Evolutionary conservation across 2,888 invertebrate species (phyloP).

Genomic region (Eugnorisma glareosa): DNA sequence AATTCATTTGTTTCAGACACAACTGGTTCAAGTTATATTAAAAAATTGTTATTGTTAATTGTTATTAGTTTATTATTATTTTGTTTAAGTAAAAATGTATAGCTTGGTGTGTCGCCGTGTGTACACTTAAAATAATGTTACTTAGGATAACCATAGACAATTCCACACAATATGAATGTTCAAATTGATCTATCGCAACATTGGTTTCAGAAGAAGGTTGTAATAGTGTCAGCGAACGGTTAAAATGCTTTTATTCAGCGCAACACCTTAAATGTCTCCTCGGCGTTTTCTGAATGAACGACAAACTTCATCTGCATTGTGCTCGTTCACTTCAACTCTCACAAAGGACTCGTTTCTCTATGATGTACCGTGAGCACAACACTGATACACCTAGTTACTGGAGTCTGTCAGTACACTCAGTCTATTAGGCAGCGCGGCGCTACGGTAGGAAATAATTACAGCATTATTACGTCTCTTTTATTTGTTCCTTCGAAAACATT

Average conservation of each 20-base stretch:
- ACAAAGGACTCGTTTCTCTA: neutral
- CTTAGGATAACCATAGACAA: too few relatives aligned
- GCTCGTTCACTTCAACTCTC: slow-evolving; percentile 12
- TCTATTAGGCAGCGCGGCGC: slow-evolving; percentile 10
- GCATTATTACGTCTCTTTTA: too few relatives aligned
- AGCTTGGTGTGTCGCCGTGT: too few relatives aligned
- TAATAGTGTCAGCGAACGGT: neutral
- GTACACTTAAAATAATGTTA: too few relatives aligned
- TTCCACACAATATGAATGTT: too few relatives aligned
- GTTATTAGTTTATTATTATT: too few relatives aligned
- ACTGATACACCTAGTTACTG: slow-evolving; percentile 22
- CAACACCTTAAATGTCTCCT: slow-evolving; percentile 6
- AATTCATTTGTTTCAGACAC: too few relatives aligned
- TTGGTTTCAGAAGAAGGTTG: neutral
- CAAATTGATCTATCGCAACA: neutral
- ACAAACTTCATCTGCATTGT: slow-evolving; percentile 31
- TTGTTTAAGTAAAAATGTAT: too few relatives aligned
- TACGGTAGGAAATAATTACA: neutral
- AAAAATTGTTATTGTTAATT: too few relatives aligned
- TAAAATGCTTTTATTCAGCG: slow-evolving; percentile 13
- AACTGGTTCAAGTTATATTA: too few relatives aligned
- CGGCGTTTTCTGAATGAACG: slow-evolving; percentile 14
- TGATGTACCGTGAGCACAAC: slow-evolving; percentile 22
- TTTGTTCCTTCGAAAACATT: too few relatives aligned
- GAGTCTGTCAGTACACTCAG: neutral